Evolutionary conservation across 2,797 vertebrate species (phyloP).

Genomic region (Dallia pectoralis): DNA sequence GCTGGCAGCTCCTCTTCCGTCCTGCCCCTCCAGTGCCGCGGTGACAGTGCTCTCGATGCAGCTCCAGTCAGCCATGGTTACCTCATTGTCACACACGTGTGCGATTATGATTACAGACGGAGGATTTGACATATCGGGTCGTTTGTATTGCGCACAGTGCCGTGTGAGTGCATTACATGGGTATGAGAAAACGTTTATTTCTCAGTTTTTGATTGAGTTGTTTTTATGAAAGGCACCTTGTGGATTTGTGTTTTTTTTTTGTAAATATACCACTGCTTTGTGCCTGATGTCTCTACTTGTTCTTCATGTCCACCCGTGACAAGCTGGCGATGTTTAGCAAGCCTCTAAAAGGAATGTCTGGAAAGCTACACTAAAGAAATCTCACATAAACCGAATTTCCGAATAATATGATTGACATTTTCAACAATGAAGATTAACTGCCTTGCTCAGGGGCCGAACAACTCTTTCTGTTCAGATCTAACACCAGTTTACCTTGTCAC

Average conservation of each 20-base stretch:
- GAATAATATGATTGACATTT: no score
- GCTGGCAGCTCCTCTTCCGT: slow-evolving; percentile 6
- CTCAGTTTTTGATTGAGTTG: no score
- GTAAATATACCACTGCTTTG: not conserved
- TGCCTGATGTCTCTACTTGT: not conserved
- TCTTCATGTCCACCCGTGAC: slow-evolving; percentile 14
- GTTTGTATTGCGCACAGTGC: slow-evolving; percentile 34
- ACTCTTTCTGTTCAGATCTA: no score
- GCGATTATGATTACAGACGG: slow-evolving; percentile 21
- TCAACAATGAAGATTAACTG: not conserved
- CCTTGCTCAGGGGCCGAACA: no score
- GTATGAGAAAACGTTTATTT: no score
- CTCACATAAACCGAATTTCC: no score
- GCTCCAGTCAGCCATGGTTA: not conserved
- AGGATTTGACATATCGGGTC: slow-evolving; percentile 27
- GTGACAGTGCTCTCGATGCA: not conserved
- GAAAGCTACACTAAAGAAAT: not conserved
- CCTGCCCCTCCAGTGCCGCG: not conserved
- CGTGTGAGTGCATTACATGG: not conserved
- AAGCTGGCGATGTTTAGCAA: not conserved
- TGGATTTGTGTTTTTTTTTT: no score
- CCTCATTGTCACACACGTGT: slow-evolving; percentile 2
- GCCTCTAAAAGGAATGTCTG: not conserved
- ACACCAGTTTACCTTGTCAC: not conserved
- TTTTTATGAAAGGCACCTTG: not conserved